Percentiles rank a stretch among this genome's conserved stretches.
Evolutionary conservation across 1,140 invertebrate genomes (phyloP).

Genomic region (Gryllus bimaculatus): DNA sequence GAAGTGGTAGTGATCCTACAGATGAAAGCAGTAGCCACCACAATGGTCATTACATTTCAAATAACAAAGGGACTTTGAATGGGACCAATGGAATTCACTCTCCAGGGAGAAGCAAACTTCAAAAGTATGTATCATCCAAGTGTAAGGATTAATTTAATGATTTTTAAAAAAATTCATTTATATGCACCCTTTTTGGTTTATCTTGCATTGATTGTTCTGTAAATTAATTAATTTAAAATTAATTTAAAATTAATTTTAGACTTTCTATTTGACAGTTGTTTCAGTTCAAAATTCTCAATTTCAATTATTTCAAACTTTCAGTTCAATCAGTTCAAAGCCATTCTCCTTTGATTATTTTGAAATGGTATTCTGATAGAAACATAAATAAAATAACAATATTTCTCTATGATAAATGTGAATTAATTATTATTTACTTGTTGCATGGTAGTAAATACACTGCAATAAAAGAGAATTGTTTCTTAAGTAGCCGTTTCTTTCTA

Average conservation of each 20-base stretch:
- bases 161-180: no score
- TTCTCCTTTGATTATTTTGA: no score
- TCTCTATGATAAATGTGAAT: no score
- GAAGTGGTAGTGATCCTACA: conserved; percentile 41
- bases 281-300: no score
- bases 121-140: not conserved
- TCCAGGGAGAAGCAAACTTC: not conserved
- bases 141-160: no score
- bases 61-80: not conserved
- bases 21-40: conserved; percentile 12
- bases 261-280: not conserved
- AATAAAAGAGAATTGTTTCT: no score
- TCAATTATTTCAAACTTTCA: no score
- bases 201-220: not conserved
- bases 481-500: conserved; percentile 14
- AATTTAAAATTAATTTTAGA: not conserved
- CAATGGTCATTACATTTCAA: not conserved
- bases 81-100: conserved; percentile 16
- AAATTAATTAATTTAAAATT: not conserved
- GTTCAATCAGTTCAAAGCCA: no score
- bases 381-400: not conserved
- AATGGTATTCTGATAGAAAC: not conserved
- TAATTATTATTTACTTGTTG: no score
- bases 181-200: not conserved
- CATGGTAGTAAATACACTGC: no score